phyloP scores from a whole-genome alignment of 2,888 invertebrate species.

The Epinotia ramella region DNA sequence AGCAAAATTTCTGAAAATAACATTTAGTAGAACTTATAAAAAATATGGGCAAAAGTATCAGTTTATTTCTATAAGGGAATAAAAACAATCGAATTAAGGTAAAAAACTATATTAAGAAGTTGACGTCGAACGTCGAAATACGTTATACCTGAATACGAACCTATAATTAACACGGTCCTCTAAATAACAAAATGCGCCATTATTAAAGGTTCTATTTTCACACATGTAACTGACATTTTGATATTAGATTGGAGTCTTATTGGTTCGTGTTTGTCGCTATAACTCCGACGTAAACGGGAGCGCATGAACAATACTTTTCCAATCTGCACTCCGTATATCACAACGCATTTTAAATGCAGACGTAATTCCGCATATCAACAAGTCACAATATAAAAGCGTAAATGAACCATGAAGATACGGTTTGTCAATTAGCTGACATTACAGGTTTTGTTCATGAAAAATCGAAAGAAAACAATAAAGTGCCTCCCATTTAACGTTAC shows the following conservation, averaged over 20 bases:
- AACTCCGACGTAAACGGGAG: not conserved
- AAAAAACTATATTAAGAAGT: no score
- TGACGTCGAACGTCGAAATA: no score
- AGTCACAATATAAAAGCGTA: not conserved
- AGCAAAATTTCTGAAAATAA: no score
- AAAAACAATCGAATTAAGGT: no score
- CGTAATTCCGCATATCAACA: not conserved
- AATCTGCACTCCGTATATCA: not conserved
- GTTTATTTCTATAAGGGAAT: no score
- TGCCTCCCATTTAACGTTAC: not conserved
- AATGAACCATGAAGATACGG: slow-evolving; percentile 29
- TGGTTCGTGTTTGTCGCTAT: not conserved
- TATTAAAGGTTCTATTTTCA: no score
- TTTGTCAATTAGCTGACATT: not conserved
- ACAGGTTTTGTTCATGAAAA: not conserved
- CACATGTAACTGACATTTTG: not conserved
- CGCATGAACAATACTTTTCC: not conserved
- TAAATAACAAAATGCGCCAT: no score
- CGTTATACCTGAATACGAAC: no score
- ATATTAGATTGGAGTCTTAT: not conserved
- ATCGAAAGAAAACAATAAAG: not conserved
- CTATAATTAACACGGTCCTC: no score
- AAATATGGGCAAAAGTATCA: no score
- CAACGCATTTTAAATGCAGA: not conserved
- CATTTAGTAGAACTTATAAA: no score